These are phyloP conservation scores for Cephus nigrinus DNA, from an alignment of 2,888 invertebrate species.

Conservation along the genomic window DNA sequence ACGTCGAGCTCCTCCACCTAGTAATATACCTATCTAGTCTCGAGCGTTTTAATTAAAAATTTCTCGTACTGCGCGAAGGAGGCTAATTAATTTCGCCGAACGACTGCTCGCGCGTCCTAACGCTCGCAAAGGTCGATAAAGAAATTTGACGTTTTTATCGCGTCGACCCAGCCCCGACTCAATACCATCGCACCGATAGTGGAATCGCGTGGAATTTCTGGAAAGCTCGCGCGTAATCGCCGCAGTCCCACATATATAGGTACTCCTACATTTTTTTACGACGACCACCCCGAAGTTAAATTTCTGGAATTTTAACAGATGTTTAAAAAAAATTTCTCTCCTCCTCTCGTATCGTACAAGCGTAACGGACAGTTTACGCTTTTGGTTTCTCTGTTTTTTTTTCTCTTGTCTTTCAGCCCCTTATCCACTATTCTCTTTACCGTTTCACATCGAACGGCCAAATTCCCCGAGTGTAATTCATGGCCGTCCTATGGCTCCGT, in stretches of 20 bases:
- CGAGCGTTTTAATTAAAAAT: constrained; percentile 46
- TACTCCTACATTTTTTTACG: neutral
- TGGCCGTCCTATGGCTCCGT: neutral
- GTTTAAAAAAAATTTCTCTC: neutral
- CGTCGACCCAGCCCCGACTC: neutral
- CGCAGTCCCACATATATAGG: neutral
- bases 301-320: neutral
- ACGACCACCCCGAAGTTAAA: neutral
- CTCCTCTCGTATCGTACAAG: neutral
- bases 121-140: constrained; percentile 32
- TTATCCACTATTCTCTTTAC: neutral
- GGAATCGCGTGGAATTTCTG: neutral
- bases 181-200: neutral
- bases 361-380: neutral
- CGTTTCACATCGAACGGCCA: neutral
- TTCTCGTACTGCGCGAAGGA: constrained; percentile 20
- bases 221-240: neutral
- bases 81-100: constrained; percentile 5
- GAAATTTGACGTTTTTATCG: constrained; percentile 34
- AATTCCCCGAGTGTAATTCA: neutral
- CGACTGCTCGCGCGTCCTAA: constrained; percentile 5
- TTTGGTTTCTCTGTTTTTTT: neutral
- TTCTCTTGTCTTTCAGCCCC: too few relatives aligned
- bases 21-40: constrained; percentile 18
- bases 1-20: constrained; percentile 13